A percentile compares a stretch with the other conserved stretches of the same genome.
Evolutionary conservation across 2,113 vertebrate genomes (phyloP).

Genomic region (Sander lucioperca): DNA sequence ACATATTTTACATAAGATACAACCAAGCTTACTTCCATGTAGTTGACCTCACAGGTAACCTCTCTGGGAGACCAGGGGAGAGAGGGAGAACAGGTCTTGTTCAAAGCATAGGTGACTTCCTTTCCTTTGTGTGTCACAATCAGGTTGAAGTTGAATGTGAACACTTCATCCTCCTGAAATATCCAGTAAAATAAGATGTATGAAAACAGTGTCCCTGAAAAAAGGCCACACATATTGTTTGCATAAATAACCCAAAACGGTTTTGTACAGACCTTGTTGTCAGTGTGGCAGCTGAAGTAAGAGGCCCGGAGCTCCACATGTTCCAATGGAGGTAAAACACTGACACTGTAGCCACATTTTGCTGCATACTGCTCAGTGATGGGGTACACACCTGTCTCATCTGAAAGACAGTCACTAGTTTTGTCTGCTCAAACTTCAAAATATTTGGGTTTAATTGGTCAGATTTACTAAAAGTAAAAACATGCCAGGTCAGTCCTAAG

Average conservation of each 20-base stretch:
- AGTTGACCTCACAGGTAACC: slow-evolving; percentile 73
- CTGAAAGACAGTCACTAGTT: slow-evolving; percentile 30
- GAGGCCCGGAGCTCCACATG: slow-evolving; percentile 69
- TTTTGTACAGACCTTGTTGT: slow-evolving; percentile 51
- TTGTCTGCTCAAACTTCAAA: too few species aligned
- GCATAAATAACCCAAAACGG: too few species aligned
- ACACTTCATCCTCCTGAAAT: slow-evolving; percentile 58
- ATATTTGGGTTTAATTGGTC: too few species aligned
- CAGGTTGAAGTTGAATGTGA: slow-evolving; percentile 71
- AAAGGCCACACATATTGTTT: too few species aligned
- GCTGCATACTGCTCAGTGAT: slow-evolving; percentile 66
- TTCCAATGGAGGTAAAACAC: slow-evolving; percentile 13
- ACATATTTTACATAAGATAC: neutral
- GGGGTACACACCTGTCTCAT: slow-evolving; percentile 46
- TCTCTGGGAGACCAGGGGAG: slow-evolving; percentile 70
- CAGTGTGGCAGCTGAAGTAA: slow-evolving; percentile 79
- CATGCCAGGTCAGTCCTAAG: too few species aligned
- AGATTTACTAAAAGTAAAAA: too few species aligned
- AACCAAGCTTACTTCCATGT: slow-evolving; percentile 77
- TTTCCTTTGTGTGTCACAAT: slow-evolving; percentile 8
- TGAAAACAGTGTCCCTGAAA: too few species aligned
- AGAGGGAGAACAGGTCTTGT: slow-evolving; percentile 47
- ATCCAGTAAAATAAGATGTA: neutral
- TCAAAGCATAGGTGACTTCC: slow-evolving; percentile 44
- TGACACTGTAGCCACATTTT: slow-evolving; percentile 75